Evolutionary conservation across 2,888 invertebrate genomes (phyloP).

Genomic region (Idaea biselata): DNA sequence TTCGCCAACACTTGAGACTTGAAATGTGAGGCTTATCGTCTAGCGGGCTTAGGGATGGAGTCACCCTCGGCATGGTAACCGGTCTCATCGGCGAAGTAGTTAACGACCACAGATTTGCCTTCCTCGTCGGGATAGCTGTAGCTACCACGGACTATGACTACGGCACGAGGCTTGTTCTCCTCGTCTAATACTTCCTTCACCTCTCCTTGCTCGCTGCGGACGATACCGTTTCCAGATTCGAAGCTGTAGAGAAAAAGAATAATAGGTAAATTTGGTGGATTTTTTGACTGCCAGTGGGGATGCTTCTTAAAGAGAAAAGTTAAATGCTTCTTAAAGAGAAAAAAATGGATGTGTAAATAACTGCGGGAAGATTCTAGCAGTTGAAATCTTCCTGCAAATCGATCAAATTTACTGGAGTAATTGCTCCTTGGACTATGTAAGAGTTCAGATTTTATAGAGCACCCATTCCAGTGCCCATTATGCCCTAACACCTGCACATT

Average conservation of each 20-base stretch:
- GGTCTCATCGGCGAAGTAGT: slow-evolving; percentile 82
- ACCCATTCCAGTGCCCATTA: no score
- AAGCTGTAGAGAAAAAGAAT: slow-evolving; percentile 12
- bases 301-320: no score
- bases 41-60: slow-evolving; percentile 78
- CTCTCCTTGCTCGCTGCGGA: slow-evolving; percentile 76
- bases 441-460: no score
- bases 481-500: no score
- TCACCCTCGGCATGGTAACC: slow-evolving; percentile 83
- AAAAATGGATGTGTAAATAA: no score
- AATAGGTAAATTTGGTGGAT: background rate
- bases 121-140: slow-evolving; percentile 79
- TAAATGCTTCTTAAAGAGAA: no score
- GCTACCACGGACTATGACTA: slow-evolving; percentile 81
- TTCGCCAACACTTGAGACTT: slow-evolving; percentile 20
- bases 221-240: slow-evolving; percentile 52
- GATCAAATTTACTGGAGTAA: no score
- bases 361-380: no score
- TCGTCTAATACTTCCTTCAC: slow-evolving; percentile 65
- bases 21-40: slow-evolving; percentile 33
- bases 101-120: slow-evolving; percentile 73
- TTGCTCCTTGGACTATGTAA: no score
- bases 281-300: no score
- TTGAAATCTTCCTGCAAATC: no score
- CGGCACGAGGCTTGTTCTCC: slow-evolving; percentile 78